Evolutionary conservation across 2,113 vertebrate genomes (phyloP).

Genomic region (Rhea americana): DNA sequence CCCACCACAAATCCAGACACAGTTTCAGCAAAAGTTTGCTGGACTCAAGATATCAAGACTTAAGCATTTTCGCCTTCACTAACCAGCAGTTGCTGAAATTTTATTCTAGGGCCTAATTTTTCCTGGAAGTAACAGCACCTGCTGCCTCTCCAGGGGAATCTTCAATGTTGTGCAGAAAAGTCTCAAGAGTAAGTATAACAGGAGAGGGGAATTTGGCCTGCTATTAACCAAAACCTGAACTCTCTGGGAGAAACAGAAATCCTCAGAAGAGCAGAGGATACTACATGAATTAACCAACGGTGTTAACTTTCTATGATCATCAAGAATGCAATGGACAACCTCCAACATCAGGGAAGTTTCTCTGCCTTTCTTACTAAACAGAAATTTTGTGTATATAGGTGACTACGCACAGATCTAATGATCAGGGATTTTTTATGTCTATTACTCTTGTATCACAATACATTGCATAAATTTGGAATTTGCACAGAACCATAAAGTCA

Average conservation of each 20-base stretch:
- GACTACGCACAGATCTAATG: neutral
- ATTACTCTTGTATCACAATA: neutral
- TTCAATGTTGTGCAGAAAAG: neutral
- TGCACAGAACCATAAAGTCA: neutral
- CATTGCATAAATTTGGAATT: neutral
- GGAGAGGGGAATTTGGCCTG: neutral
- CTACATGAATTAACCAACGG: neutral
- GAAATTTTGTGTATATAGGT: neutral
- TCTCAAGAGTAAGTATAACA: neutral
- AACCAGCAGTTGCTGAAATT: constrained; percentile 22
- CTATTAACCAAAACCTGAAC: neutral
- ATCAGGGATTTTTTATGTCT: neutral
- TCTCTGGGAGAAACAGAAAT: neutral
- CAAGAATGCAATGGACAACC: neutral
- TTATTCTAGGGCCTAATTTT: neutral
- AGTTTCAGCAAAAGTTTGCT: neutral
- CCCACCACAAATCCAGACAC: neutral
- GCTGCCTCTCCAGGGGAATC: neutral
- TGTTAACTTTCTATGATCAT: neutral
- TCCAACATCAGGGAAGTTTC: neutral
- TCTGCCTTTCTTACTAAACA: neutral
- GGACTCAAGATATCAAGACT: neutral
- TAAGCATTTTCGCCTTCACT: constrained; percentile 29
- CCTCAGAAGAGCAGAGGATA: neutral
- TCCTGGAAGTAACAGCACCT: neutral